A percentile compares a stretch with the other conserved stretches of the same genome.
Evolutionary conservation across 2,113 vertebrate species (phyloP).

Genomic region (Rhabdomys dilectus): DNA sequence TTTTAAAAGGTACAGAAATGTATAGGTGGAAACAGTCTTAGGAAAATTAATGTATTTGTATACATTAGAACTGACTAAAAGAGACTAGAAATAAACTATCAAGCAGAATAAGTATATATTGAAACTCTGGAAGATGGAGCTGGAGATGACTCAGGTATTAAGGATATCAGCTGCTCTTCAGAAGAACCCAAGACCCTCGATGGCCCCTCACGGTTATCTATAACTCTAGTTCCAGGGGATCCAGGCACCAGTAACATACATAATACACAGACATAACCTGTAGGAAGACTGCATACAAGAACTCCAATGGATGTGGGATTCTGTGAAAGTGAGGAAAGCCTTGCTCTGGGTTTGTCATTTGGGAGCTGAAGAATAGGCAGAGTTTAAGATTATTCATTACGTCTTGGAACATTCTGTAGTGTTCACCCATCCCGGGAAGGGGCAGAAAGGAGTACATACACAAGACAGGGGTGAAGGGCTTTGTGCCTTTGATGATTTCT

Average conservation of each 20-base stretch:
- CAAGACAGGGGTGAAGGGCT: not conserved
- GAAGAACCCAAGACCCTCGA: not conserved
- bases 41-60: conserved; percentile 12
- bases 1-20: conserved; percentile 51
- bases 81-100: not conserved
- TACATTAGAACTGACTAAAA: conserved; percentile 1
- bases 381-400: not conserved
- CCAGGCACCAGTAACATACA: not conserved
- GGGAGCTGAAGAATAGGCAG: not conserved
- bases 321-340: not conserved
- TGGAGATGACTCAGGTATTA: not conserved
- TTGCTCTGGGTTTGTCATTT: not conserved
- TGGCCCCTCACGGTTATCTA: not conserved
- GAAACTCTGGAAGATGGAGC: conserved; percentile 36
- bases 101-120: not conserved
- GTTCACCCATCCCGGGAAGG: not conserved
- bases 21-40: conserved; percentile 15
- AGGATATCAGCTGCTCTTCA: not conserved
- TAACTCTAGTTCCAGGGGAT: not conserved
- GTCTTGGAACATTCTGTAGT: not conserved
- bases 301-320: not conserved
- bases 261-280: not conserved
- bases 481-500: not conserved
- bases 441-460: not conserved
- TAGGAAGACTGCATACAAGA: not conserved